A percentile compares a stretch with the other conserved stretches of the same genome.
These are phyloP conservation scores for Chaenocephalus aceratus DNA, from an alignment of 2,113 vertebrate species.

Conservation along the genomic window DNA sequence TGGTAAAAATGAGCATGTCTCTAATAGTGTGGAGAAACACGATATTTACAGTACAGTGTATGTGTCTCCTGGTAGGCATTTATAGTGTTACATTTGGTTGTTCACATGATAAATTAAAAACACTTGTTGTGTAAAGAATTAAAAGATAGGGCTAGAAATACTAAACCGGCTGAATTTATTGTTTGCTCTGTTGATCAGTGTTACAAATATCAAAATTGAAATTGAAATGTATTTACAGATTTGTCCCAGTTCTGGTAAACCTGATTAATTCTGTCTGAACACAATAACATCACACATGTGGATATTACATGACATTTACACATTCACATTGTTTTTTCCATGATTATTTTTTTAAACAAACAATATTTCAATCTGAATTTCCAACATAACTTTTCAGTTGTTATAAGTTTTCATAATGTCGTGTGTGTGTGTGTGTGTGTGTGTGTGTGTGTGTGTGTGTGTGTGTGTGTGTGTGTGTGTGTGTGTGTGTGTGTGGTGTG, in stretches of 20 bases:
- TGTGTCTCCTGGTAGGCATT: neutral
- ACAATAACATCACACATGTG: neutral
- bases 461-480: neutral
- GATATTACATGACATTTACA: neutral
- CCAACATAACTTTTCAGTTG: no score
- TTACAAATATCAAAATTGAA: no score
- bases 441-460: neutral
- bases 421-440: neutral
- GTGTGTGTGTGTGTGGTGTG: neutral
- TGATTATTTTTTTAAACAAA: no score
- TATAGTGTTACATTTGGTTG: neutral
- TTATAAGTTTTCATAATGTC: no score
- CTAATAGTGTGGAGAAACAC: no score
- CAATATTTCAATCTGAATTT: no score
- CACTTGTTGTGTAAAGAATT: neutral
- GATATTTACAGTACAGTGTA: neutral
- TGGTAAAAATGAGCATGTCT: neutral
- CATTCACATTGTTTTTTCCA: neutral
- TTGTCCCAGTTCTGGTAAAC: no score
- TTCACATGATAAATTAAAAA: neutral
- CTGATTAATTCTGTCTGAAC: no score
- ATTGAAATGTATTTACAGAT: no score
- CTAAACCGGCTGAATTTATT: neutral
- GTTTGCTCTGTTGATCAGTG: no score
- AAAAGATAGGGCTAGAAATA: neutral